Percentiles rank a stretch among this genome's conserved stretches.
These are phyloP conservation scores for Amphipyra berbera DNA, from an alignment of 2,888 invertebrate species.

Conservation along the genomic window DNA sequence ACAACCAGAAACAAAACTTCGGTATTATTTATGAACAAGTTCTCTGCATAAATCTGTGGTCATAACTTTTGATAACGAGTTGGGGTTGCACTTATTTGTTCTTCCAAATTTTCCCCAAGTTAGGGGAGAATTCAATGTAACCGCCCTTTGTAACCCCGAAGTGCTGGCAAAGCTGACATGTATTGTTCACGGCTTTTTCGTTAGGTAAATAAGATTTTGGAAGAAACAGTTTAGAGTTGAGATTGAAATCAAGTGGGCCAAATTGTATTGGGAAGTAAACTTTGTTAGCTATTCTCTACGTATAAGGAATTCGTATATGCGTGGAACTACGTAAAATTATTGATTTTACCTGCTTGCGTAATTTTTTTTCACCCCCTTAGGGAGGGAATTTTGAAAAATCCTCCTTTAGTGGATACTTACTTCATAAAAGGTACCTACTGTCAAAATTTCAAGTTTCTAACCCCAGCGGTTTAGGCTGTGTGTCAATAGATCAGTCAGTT, in stretches of 20 bases:
- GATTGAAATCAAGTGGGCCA: conserved; percentile 16
- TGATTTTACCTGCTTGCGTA: too few relatives aligned
- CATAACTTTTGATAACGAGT: conserved; percentile 55
- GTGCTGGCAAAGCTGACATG: neutral
- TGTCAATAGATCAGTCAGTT: too few relatives aligned
- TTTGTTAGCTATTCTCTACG: neutral
- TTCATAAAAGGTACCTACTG: too few relatives aligned
- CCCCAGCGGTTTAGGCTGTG: too few relatives aligned
- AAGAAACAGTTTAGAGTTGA: conserved; percentile 14
- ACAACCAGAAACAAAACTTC: conserved; percentile 47
- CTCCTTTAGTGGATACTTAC: too few relatives aligned
- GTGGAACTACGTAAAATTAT: too few relatives aligned
- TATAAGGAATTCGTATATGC: too few relatives aligned
- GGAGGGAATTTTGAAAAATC: too few relatives aligned
- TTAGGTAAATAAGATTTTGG: conserved; percentile 20
- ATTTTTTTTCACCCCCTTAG: too few relatives aligned
- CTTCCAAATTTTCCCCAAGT: conserved; percentile 29
- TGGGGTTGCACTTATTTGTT: conserved; percentile 52
- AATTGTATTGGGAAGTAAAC: conserved; percentile 11
- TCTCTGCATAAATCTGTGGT: conserved; percentile 54
- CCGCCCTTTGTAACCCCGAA: conserved; percentile 19
- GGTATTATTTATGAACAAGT: conserved; percentile 52
- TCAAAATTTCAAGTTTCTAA: too few relatives aligned
- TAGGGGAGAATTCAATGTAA: conserved; percentile 14
- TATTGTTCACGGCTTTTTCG: conserved; percentile 22